phyloP scores from a whole-genome alignment of 2,888 invertebrate genomes.

The Drepana falcataria region DNA sequence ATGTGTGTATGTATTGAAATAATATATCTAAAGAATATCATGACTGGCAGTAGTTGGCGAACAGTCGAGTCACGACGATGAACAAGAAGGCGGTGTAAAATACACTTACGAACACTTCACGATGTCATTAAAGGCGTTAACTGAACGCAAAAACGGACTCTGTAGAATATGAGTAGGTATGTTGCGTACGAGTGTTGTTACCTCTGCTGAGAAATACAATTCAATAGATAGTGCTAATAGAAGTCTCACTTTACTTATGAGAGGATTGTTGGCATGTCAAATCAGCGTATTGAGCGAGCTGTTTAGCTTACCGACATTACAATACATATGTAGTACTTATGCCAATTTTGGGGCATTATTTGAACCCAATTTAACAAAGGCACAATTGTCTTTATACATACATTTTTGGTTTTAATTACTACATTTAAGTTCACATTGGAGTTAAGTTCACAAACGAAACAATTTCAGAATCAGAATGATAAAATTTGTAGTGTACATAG shows the following conservation, averaged over 20 bases:
- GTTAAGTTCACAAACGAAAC: no score
- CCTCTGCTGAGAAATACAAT: constrained; percentile 2
- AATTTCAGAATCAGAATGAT: background rate
- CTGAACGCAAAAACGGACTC: constrained; percentile 1
- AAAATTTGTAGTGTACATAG: background rate
- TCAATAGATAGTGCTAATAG: constrained; percentile 3
- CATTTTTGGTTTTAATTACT: no score
- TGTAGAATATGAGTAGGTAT: background rate
- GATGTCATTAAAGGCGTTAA: constrained; percentile 5
- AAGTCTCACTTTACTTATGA: background rate
- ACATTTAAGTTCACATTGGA: no score
- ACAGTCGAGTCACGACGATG: constrained; percentile 2
- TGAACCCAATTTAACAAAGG: background rate
- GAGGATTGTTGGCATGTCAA: background rate
- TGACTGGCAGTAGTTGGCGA: background rate
- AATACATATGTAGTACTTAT: background rate
- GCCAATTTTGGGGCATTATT: no score
- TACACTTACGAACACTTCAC: constrained; percentile 2
- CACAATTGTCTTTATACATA: background rate
- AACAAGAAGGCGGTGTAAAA: constrained; percentile 1
- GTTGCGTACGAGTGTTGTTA: background rate
- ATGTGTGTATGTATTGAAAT: no score
- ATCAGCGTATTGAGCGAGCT: background rate
- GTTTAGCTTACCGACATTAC: background rate
- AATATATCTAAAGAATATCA: background rate